Evolutionary conservation across 1,140 invertebrate genomes (phyloP).

Genomic region (Bombus fervidus): DNA sequence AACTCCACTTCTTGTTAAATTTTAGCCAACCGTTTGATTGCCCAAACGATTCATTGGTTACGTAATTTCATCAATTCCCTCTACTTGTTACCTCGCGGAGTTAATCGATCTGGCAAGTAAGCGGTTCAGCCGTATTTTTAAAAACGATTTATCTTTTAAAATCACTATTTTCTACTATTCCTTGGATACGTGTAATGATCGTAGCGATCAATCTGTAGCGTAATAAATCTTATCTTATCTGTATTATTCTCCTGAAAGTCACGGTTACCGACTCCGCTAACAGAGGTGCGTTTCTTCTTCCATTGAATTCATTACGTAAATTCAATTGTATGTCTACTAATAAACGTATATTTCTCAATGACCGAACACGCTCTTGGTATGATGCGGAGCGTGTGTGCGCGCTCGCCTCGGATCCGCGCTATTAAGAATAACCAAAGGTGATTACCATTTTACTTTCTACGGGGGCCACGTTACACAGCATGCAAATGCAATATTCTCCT

Average conservation of each 20-base stretch:
- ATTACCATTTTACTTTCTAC: conserved; percentile 47
- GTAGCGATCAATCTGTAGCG: too few relatives aligned
- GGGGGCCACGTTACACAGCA: conserved; percentile 15
- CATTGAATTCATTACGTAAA: conserved; percentile 21
- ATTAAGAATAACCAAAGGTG: conserved; percentile 17
- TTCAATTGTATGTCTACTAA: conserved; percentile 8
- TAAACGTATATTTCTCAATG: conserved; percentile 30
- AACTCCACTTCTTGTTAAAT: too few relatives aligned
- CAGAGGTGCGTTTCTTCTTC: not conserved
- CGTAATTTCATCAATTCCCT: too few relatives aligned
- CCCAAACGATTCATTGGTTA: too few relatives aligned
- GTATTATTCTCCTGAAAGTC: not conserved
- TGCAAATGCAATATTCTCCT: conserved; percentile 27
- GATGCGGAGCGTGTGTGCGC: not conserved
- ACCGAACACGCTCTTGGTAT: conserved; percentile 7
- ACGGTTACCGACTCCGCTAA: not conserved
- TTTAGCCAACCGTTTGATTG: too few relatives aligned
- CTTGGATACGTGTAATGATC: too few relatives aligned
- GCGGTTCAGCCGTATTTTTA: not conserved
- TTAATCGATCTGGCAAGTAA: too few relatives aligned
- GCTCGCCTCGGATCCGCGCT: not conserved
- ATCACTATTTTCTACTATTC: not conserved
- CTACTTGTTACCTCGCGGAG: too few relatives aligned
- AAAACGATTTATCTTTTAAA: not conserved
- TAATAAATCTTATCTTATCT: conserved; percentile 1